phyloP scores from a whole-genome alignment of 2,888 invertebrate species.

The Ephialtes manifestator region DNA sequence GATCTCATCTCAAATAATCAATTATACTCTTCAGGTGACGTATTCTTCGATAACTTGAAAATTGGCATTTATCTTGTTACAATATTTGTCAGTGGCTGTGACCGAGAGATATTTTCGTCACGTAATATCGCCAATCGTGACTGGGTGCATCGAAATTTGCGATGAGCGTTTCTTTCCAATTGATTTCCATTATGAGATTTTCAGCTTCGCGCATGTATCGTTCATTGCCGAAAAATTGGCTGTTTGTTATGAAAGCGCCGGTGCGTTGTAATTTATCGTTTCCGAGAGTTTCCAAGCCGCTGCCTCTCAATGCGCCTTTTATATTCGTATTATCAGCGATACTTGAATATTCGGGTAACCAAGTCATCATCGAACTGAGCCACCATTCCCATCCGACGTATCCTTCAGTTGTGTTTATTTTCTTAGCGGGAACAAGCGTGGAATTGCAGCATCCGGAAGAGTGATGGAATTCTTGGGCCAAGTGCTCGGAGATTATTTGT shows the following conservation, averaged over 20 bases:
- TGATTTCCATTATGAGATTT: slow-evolving; percentile 75
- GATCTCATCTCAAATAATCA: no score
- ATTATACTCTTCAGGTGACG: no score
- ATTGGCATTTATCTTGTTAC: not conserved
- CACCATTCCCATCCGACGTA: slow-evolving; percentile 78
- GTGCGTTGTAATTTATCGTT: slow-evolving; percentile 62
- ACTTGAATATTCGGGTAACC: slow-evolving; percentile 77
- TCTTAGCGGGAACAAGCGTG: not conserved
- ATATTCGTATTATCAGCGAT: slow-evolving; percentile 50
- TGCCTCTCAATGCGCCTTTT: not conserved
- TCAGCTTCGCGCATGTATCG: slow-evolving; percentile 66
- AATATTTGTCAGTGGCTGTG: slow-evolving; percentile 71
- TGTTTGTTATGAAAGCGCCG: slow-evolving; percentile 72
- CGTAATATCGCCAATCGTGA: slow-evolving; percentile 80
- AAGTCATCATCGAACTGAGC: slow-evolving; percentile 78
- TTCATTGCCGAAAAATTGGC: slow-evolving; percentile 71
- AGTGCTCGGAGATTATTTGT: slow-evolving; percentile 10
- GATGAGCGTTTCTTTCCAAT: slow-evolving; percentile 78
- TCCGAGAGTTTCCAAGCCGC: slow-evolving; percentile 23
- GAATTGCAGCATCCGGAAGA: not conserved
- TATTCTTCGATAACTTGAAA: not conserved
- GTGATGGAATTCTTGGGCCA: not conserved
- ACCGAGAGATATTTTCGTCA: slow-evolving; percentile 75
- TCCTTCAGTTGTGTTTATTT: slow-evolving; percentile 46
- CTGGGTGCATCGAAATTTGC: slow-evolving; percentile 75